Base-by-base conservation (phyloP, 2,113 vertebrate genomes). In the Semicossyphus pulcher region DNA sequence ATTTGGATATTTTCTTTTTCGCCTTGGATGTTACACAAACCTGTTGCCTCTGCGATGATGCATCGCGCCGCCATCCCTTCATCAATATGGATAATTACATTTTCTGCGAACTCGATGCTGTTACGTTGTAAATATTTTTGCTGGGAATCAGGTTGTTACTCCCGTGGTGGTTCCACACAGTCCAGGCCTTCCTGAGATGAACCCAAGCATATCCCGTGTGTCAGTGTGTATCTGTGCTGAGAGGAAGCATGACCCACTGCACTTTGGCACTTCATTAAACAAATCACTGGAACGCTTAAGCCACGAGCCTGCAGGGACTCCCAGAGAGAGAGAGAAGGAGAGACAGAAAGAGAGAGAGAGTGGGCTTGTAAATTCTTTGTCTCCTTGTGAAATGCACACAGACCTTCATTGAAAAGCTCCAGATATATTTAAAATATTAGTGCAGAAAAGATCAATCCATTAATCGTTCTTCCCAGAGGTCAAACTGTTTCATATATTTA, bases 121-220 rank as follows among this genome's bases (percentile, higher is more conserved):
- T 63, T 52, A 75, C 28, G 51, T 69, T 47, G 77, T 89, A 84
- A 85, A 91, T 89, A 82, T 90, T 89, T 63, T 83, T 62, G 57
- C 75, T 78, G 60, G 69, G 77, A 82, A 67, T 61, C 41, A 9
- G 56, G 42, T 71, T 84, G 81, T 85, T 84, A 73, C 74, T 80
- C 61, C 42, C 48, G 20, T 11, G 8, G 70, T 41, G 57, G 80
- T 51, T 37, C 47, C 72, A 84, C 84, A 78, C 81, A 83, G 78
- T 80, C 74, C 91, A 92, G 91, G 81, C 86, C 85, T 80, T 89
- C 64, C 81, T 87, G 88, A 88, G 91, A 92, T 92, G 90, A 89
- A 93, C 81, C 88, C 90, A 72, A 84, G 90, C 88, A 87, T 90
- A 34, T 88, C 89, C 60, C 51, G 18, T 4, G 41, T 89, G 90